phyloP scores from a whole-genome alignment of 2,113 vertebrate genomes.

The Cebus imitator region DNA sequence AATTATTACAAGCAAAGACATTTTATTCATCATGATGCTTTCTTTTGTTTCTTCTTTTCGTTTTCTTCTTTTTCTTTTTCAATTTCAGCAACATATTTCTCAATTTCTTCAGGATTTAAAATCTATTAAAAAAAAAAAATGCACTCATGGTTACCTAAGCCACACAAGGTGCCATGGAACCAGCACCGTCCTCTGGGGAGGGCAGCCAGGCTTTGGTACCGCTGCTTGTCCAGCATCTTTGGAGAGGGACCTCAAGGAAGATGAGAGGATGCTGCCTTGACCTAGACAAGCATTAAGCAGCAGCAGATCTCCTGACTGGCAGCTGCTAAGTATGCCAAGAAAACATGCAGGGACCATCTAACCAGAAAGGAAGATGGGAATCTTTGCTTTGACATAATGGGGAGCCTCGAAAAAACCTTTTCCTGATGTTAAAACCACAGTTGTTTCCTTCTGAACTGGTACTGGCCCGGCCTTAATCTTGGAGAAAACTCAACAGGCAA shows the following conservation, averaged over 20 bases:
- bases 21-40: constrained; percentile 81
- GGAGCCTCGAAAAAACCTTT: too few relatives aligned
- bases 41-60: constrained; percentile 91
- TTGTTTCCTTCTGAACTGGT: background rate
- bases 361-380: accelerated
- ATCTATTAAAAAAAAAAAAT: constrained; percentile 79
- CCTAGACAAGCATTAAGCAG: background rate
- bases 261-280: accelerated
- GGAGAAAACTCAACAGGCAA: accelerated
- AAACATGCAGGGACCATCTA: accelerated
- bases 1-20: constrained; percentile 30
- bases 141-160: background rate
- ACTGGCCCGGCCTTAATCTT: accelerated
- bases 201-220: too few relatives aligned
- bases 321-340: accelerated
- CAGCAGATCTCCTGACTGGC: background rate
- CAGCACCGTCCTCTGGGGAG: accelerated
- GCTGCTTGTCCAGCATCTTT: too few relatives aligned
- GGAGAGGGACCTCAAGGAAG: background rate
- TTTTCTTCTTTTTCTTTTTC: constrained; percentile 93
- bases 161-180: background rate
- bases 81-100: constrained; percentile 89
- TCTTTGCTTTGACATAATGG: background rate
- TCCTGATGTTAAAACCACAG: background rate
- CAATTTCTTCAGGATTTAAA: constrained; percentile 90